Evolutionary conservation across 2,113 vertebrate species (phyloP).

Genomic region (Percopsis transmontana): DNA sequence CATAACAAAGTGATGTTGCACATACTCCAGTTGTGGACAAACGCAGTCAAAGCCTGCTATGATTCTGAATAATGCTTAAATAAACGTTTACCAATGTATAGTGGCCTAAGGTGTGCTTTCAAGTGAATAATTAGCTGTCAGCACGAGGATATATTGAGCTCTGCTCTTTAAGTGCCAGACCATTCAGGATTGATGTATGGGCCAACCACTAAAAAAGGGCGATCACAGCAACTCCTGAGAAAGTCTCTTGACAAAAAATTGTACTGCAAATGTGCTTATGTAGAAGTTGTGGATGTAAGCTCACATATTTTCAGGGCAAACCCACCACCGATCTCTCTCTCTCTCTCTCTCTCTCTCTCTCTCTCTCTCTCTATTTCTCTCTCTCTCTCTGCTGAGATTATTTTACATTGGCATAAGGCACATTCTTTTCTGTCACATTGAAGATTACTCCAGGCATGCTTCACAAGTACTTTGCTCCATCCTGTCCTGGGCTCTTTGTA

Average conservation of each 20-base stretch:
- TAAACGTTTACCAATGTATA: constrained; percentile 23
- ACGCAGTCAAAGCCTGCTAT: background rate
- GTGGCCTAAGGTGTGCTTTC: constrained; percentile 21
- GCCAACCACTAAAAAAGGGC: constrained; percentile 13
- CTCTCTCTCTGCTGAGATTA: too few relatives aligned
- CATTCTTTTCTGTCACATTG: background rate
- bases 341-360: background rate
- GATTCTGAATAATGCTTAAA: constrained; percentile 2
- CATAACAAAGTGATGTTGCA: background rate
- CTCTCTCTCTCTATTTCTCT: background rate
- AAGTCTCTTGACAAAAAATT: constrained; percentile 17
- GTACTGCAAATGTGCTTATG: constrained; percentile 25
- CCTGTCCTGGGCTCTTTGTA: constrained; percentile 5
- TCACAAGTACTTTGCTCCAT: background rate
- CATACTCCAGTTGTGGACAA: background rate
- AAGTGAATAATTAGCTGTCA: constrained; percentile 41
- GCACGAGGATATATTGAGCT: constrained; percentile 3
- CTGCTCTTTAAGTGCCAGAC: constrained; percentile 11
- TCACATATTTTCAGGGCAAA: constrained; percentile 24
- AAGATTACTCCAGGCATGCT: background rate
- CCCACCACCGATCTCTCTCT: constrained; percentile 11
- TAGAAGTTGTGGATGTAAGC: constrained; percentile 24
- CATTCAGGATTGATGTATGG: constrained; percentile 27
- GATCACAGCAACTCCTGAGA: constrained; percentile 7
- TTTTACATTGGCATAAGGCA: background rate